phyloP scores from a whole-genome alignment of 2,888 invertebrate genomes.

The Lissocephala sabroskyi region DNA sequence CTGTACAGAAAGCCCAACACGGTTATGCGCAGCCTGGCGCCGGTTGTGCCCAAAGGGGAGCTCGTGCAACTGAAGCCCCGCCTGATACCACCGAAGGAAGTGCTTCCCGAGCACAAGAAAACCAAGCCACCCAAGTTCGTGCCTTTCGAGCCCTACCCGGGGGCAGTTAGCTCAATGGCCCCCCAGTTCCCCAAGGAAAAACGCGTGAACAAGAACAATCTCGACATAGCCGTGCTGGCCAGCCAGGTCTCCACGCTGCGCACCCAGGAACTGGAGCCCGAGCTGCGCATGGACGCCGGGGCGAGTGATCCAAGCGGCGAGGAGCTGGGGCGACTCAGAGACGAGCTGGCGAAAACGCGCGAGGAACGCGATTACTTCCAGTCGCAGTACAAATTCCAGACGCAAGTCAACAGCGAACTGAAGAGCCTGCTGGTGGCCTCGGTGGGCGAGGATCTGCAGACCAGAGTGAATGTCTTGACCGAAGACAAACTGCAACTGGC shows the following conservation, averaged over 20 bases:
- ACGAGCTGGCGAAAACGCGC: conserved; percentile 73
- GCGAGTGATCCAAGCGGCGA: conserved; percentile 7
- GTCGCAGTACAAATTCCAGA: conserved; percentile 89
- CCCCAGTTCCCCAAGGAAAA: conserved; percentile 69
- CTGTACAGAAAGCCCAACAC: conserved; percentile 60
- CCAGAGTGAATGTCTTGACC: conserved; percentile 89
- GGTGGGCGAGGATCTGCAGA: conserved; percentile 94
- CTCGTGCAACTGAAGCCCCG: conserved; percentile 78
- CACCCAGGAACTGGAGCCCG: conserved; percentile 74
- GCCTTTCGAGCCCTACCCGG: conserved; percentile 91
- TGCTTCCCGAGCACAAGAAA: conserved; percentile 61
- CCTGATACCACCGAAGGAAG: conserved; percentile 72
- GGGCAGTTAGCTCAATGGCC: conserved; percentile 85
- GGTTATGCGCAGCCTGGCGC: conserved; percentile 67
- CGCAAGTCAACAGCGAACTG: conserved; percentile 91
- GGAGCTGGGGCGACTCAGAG: conserved; percentile 36
- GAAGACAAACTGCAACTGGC: conserved; percentile 94
- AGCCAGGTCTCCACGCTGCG: conserved; percentile 82
- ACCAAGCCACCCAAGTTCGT: conserved; percentile 84
- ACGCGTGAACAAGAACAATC: conserved; percentile 74
- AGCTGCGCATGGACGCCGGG: too few species aligned
- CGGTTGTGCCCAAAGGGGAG: conserved; percentile 75
- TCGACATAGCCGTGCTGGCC: conserved; percentile 80
- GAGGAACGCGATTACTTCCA: conserved; percentile 82
- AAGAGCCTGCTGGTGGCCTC: conserved; percentile 95